Evolutionary conservation across 2,888 invertebrate species (phyloP).

Genomic region (Melieria crassipennis): DNA sequence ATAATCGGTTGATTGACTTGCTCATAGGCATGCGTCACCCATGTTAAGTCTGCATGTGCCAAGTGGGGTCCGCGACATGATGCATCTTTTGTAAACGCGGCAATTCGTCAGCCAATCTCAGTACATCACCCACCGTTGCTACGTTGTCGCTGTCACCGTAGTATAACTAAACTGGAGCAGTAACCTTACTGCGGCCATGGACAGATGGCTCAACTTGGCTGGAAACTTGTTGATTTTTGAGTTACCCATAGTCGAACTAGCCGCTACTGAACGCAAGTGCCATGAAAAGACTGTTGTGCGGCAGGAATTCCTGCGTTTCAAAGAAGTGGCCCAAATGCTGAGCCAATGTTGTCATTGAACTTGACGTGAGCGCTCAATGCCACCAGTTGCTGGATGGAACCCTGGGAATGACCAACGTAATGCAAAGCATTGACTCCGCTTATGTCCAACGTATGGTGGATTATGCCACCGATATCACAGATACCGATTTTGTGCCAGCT

Average conservation of each 20-base stretch:
- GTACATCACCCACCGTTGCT: constrained; percentile 62
- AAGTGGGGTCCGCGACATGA: constrained; percentile 39
- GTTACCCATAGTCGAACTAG: neutral
- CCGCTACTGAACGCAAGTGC: neutral
- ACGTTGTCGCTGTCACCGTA: constrained; percentile 68
- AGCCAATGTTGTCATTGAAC: constrained; percentile 54
- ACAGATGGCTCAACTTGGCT: constrained; percentile 63
- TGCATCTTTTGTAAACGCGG: constrained; percentile 47
- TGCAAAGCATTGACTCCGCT: constrained; percentile 68
- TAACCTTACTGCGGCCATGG: constrained; percentile 66
- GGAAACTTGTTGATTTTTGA: constrained; percentile 58
- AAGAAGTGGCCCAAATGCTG: constrained; percentile 51
- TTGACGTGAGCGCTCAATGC: constrained; percentile 58
- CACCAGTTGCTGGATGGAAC: constrained; percentile 61
- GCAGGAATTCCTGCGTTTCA: neutral
- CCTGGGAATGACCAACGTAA: constrained; percentile 74
- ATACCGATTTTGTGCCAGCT: constrained; percentile 70
- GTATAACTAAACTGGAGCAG: constrained; percentile 67
- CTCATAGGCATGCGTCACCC: constrained; percentile 39
- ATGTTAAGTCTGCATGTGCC: constrained; percentile 44
- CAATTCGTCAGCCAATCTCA: constrained; percentile 43
- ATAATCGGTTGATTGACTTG: constrained; percentile 29
- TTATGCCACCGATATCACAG: constrained; percentile 72
- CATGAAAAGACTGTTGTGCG: neutral
- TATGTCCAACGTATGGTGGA: constrained; percentile 68